Evolutionary conservation across 1,140 invertebrate species (phyloP).

Genomic region (Lepidurus couesii): DNA sequence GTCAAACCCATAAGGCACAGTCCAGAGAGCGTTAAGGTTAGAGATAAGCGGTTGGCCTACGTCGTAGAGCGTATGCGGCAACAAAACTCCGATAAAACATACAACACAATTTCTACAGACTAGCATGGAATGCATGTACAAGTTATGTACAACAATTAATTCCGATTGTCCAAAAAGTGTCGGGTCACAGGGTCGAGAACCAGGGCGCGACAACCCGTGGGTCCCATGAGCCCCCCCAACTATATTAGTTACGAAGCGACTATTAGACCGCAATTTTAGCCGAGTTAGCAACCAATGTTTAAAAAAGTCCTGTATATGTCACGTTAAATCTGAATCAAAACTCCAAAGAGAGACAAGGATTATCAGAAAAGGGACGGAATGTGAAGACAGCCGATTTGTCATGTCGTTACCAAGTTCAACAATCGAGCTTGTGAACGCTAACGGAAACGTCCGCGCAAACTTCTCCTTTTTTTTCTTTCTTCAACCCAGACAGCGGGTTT

Average conservation of each 20-base stretch:
- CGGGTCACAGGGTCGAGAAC: not conserved
- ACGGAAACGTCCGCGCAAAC: not conserved
- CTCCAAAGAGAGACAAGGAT: not conserved
- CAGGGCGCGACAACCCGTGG: not conserved
- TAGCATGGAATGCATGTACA: not conserved
- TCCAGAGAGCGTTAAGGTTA: not conserved
- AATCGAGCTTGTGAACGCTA: not conserved
- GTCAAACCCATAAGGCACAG: not conserved
- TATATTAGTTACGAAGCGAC: constrained; percentile 14
- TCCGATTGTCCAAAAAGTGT: no score
- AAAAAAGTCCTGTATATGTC: not conserved
- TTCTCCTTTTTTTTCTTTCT: not conserved
- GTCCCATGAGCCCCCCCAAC: not conserved
- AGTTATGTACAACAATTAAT: no score
- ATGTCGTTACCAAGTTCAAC: not conserved
- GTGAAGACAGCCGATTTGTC: not conserved
- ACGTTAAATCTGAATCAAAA: not conserved
- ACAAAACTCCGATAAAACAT: not conserved
- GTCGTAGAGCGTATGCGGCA: not conserved
- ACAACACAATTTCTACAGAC: not conserved
- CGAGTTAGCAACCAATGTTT: constrained; percentile 2
- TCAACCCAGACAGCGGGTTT: not conserved
- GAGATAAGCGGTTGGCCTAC: not conserved
- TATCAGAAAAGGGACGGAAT: not conserved
- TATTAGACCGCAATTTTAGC: not conserved